Base-by-base conservation (phyloP, 2,797 vertebrate genomes). In the Cetoscarus ocellatus region DNA sequence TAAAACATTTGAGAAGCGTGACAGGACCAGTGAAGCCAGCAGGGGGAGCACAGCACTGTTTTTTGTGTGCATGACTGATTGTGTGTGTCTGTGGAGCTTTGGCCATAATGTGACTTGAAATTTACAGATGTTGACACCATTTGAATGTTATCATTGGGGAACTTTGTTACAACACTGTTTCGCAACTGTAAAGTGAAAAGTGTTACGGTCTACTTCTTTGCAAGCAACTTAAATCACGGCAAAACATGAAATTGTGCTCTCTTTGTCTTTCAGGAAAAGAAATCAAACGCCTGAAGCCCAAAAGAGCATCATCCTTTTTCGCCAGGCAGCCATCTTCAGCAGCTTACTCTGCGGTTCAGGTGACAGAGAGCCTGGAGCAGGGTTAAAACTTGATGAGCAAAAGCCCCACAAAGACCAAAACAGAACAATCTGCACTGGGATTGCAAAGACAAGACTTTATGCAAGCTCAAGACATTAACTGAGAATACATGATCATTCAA, bases 241-340 rank as follows among this genome's bases (percentile, higher is more conserved):
- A 39, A 3, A 7, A 39, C 38, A 7, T 39, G 7, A 39, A 39
- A 39, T 39, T 60, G 36, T 53, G 7, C 67, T 36, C 7, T 67
- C 49, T 57, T 71, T 73, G 38, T 65, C 40, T 79, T 77, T 74
- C 88, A 98, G 97, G 97, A 8, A 95, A 96, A 86, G 95, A 96
- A 81, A 97, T 98, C 83, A 96, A 95, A 86, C 94, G 96, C 11
- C 92, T 98, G 77, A 98, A 97, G 60, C 97, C 97, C 0, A 96
- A 96, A 84, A 94, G 97, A 86, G 94, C 96, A 0, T 94, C 94
- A 0, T 98, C 97, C 34, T 98, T 98, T 92, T 98, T 98, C 77
- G 89, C 87, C 59, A 93, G 96, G 4, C 96, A 96, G 84, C 66
- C 90, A 0, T 90, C 95, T 1, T 19, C 88, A 1, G 73, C 95